Evolutionary conservation across 2,113 vertebrate genomes (phyloP), one percentile per base, ranked within the genome.

Genomic region (Rhinogobius similis): DNA sequence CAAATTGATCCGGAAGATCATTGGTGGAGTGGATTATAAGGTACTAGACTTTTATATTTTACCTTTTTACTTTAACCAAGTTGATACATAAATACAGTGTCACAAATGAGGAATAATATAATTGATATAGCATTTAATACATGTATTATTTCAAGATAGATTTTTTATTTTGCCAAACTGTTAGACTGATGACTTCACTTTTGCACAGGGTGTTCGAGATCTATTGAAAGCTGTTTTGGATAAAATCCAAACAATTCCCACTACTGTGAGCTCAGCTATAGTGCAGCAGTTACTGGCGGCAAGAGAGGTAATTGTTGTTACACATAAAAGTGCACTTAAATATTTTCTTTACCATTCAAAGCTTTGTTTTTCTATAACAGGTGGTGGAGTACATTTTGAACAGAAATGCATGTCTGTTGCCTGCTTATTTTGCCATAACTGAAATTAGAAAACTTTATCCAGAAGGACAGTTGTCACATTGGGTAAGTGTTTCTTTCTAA

Each of bases 11-110:
- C 95, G 95, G 73, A 99, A 98, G 87, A 98, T 99, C 82, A 98
- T 99, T 20, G 98, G 98, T 73, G 98, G 98, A 66, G 96, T 99
- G 67, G 98, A 99, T 88, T 99, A 99, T 83, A 99, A 99, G 96
- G 98, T 98, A 24, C 53, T 29, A 67, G 8, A 18, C 4, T 0
- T 36, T 32, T 32, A 10, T 62, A 38, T 63, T 62, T 11, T 24
- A 16, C 9, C n/a, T n/a, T n/a, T n/a, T 52, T 4, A 21, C n/a
- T n/a, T n/a, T n/a, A n/a, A n/a, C n/a, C n/a, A n/a, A n/a, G n/a
- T n/a, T n/a, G n/a, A n/a, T n/a, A n/a, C n/a, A n/a, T n/a, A n/a
- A n/a, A n/a, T n/a, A n/a, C n/a, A n/a, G n/a, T n/a, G n/a, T n/a
- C n/a, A n/a, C n/a, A n/a, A n/a, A n/a, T n/a, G n/a, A n/a, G n/a